Evolutionary conservation across 37 sponge, comb jelly and placozoan genomes (phyloP).

Genomic region (Crambe crambe): DNA sequence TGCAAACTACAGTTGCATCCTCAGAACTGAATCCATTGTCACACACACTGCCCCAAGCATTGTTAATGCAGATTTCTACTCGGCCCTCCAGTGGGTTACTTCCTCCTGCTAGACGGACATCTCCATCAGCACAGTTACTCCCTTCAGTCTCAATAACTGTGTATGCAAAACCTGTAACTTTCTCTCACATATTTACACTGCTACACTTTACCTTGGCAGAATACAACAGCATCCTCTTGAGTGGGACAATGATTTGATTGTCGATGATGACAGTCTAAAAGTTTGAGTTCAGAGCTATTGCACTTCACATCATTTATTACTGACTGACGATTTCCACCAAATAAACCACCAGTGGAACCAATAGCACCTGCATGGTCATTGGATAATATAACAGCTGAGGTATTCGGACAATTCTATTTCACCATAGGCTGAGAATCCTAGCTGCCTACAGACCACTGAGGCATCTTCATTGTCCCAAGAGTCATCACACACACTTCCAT

Average conservation of each 20-base stretch:
- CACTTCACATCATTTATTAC: slow-evolving; percentile 12
- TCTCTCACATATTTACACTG: neutral
- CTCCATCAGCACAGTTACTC: neutral
- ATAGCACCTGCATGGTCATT: slow-evolving; percentile 1
- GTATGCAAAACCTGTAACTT: too few relatives aligned
- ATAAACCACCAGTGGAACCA: neutral
- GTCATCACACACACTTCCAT: slow-evolving; percentile 27
- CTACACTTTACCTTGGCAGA: neutral
- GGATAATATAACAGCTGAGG: neutral
- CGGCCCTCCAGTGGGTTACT: neutral
- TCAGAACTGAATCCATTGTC: neutral
- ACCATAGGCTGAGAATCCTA: slow-evolving; percentile 43
- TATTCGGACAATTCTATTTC: neutral
- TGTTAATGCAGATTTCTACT: neutral
- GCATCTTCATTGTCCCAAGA: neutral
- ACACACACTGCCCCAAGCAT: neutral
- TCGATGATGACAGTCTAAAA: neutral
- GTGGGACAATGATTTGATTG: neutral
- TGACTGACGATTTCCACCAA: neutral
- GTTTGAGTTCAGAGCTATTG: slow-evolving; percentile 11
- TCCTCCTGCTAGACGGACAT: neutral
- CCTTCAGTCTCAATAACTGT: neutral
- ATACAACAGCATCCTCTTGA: neutral
- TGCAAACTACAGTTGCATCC: neutral
- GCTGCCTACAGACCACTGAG: neutral